Percentiles rank a stretch among this genome's conserved stretches.
phyloP scores from a whole-genome alignment of 1,140 invertebrate genomes.

The Pogonomyrmex barbatus region DNA sequence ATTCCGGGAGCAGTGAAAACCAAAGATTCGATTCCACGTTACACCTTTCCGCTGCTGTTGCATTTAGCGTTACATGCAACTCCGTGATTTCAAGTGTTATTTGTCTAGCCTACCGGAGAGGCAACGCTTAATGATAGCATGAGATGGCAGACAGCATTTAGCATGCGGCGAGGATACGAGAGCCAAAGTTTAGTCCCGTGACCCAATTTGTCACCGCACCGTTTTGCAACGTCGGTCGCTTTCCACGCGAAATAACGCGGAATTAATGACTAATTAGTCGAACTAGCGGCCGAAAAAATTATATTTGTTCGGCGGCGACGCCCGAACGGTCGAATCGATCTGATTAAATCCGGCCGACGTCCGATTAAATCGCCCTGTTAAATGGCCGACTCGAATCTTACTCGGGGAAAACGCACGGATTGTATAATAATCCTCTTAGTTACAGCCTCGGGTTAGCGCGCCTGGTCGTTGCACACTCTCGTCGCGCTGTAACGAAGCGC shows the following conservation, averaged over 20 bases:
- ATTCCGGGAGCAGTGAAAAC: neutral
- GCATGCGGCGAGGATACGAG: slow-evolving; percentile 36
- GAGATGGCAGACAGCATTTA: slow-evolving; percentile 28
- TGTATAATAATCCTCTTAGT: slow-evolving; percentile 31
- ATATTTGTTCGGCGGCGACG: neutral
- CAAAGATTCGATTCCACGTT: neutral
- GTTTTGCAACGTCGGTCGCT: slow-evolving; percentile 34
- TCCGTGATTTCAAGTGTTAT: slow-evolving; percentile 43
- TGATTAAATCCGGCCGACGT: neutral
- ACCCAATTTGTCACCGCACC: slow-evolving; percentile 30
- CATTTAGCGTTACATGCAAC: slow-evolving; percentile 16
- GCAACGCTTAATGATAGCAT: slow-evolving; percentile 29
- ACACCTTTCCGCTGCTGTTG: neutral
- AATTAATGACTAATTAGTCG: slow-evolving; percentile 44
- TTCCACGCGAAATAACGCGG: slow-evolving; percentile 4
- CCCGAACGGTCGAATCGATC: neutral
- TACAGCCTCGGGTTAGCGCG: slow-evolving; percentile 25
- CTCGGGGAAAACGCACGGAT: neutral
- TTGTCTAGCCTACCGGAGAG: slow-evolving; percentile 13
- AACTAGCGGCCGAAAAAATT: neutral
- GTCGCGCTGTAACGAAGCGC: slow-evolving; percentile 22
- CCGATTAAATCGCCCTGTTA: slow-evolving; percentile 10
- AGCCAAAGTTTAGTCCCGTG: slow-evolving; percentile 45
- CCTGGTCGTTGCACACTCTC: slow-evolving; percentile 15
- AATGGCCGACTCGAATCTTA: neutral